These are phyloP conservation scores for Sericinus montela DNA, from an alignment of 2,888 invertebrate genomes.

Conservation along the genomic window DNA sequence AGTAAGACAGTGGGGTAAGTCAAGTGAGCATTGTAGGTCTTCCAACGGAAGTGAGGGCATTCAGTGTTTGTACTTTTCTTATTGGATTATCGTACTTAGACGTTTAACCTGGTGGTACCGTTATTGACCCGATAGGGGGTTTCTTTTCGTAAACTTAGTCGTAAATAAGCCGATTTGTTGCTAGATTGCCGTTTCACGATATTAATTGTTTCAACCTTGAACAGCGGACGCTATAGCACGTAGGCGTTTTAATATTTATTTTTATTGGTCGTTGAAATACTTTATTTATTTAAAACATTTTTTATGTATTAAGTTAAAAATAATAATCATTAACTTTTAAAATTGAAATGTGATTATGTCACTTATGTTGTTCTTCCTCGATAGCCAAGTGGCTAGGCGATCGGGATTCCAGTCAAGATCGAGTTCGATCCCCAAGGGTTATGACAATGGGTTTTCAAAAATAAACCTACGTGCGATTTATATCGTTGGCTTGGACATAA, in stretches of 20 bases:
- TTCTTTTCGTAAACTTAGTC: slow-evolving; percentile 59
- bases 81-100: slow-evolving; percentile 66
- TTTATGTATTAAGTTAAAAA: no score
- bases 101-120: slow-evolving; percentile 73
- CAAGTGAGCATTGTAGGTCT: slow-evolving; percentile 67
- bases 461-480: no score
- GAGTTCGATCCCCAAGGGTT: no score
- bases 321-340: no score
- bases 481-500: no score
- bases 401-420: no score
- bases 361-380: no score
- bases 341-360: no score
- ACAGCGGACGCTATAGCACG: background rate
- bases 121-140: slow-evolving; percentile 73
- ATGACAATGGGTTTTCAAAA: no score
- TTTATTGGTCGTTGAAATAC: no score
- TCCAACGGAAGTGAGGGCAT: slow-evolving; percentile 70
- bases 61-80: slow-evolving; percentile 75
- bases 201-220: slow-evolving; percentile 18
- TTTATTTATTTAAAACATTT: no score
- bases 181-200: slow-evolving; percentile 15
- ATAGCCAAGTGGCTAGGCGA: no score
- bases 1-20: slow-evolving; percentile 72
- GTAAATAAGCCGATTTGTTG: slow-evolving; percentile 42
- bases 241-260: background rate